Conservation (phyloP, 2,113 vertebrate genomes). For the Pristiophorus japonicus region DNA sequence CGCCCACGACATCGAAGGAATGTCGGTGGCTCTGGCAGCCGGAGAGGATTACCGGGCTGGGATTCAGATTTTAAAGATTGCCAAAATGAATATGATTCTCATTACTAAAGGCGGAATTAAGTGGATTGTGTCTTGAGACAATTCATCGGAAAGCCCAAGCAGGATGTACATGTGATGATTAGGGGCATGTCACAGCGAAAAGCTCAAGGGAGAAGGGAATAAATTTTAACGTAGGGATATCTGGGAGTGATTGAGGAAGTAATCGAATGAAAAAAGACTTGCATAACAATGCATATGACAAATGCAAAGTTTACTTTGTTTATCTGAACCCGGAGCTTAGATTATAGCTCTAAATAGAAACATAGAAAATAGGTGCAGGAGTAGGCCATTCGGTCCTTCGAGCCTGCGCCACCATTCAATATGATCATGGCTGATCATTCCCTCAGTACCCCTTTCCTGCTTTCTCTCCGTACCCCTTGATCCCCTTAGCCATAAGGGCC, state of each 20-base stretch:
- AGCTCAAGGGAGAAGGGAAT: background rate
- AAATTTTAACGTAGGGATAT: background rate
- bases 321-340: accelerated
- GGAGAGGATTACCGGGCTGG: background rate
- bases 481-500: too few relatives aligned
- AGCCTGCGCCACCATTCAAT: too few relatives aligned
- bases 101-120: background rate
- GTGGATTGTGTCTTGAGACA: background rate
- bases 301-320: accelerated
- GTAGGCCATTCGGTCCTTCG: too few relatives aligned
- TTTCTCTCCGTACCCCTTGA: too few relatives aligned
- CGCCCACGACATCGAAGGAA: background rate
- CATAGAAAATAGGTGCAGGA: too few relatives aligned
- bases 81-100: background rate
- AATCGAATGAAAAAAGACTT: background rate
- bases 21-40: background rate
- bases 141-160: background rate
- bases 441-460: too few relatives aligned
- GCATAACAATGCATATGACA: background rate
- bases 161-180: background rate
- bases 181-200: background rate
- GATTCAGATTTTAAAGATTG: background rate
- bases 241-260: background rate
- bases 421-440: too few relatives aligned
- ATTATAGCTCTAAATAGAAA: background rate